Conservation (phyloP, 2,888 invertebrate genomes). For the Aplocera efformata region DNA sequence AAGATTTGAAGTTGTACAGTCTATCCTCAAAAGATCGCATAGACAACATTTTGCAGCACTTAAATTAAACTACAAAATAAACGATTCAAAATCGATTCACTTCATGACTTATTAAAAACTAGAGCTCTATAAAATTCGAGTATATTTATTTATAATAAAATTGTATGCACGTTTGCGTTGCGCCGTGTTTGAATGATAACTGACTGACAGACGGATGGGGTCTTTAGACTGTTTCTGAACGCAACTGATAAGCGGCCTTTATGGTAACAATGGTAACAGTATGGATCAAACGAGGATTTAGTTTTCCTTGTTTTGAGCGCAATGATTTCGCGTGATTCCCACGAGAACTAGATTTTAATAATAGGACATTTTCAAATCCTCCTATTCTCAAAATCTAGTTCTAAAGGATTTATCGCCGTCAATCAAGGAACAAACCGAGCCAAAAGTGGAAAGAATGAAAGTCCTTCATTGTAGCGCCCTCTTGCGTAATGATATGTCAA, state of each 20-base stretch:
- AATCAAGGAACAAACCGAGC: no score
- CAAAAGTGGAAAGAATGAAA: no score
- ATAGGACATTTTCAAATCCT: no score
- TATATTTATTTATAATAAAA: conserved; percentile 14
- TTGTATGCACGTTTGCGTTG: conserved; percentile 11
- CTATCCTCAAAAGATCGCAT: conserved; percentile 55
- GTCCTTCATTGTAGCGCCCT: no score
- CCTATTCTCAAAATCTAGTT: no score
- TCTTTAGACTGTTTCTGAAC: conserved; percentile 17
- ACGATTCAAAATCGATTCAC: conserved; percentile 7
- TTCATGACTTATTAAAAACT: conserved; percentile 10
- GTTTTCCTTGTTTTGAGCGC: background rate
- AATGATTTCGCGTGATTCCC: no score
- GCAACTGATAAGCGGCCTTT: conserved; percentile 26
- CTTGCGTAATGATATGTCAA: no score
- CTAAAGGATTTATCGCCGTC: no score
- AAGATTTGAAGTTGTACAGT: conserved; percentile 60
- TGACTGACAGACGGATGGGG: conserved; percentile 25
- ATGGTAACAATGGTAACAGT: conserved; percentile 15
- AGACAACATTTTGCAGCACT: conserved; percentile 54
- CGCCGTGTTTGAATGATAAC: conserved; percentile 29
- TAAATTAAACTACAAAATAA: conserved; percentile 25
- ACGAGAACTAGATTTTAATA: no score
- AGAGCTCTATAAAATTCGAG: conserved; percentile 16
- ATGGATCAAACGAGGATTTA: conserved; percentile 10